A percentile compares a stretch with the other conserved stretches of the same genome.
Conservation (phyloP, 2,888 invertebrate genomes). For the Cistogaster globosa region DNA sequence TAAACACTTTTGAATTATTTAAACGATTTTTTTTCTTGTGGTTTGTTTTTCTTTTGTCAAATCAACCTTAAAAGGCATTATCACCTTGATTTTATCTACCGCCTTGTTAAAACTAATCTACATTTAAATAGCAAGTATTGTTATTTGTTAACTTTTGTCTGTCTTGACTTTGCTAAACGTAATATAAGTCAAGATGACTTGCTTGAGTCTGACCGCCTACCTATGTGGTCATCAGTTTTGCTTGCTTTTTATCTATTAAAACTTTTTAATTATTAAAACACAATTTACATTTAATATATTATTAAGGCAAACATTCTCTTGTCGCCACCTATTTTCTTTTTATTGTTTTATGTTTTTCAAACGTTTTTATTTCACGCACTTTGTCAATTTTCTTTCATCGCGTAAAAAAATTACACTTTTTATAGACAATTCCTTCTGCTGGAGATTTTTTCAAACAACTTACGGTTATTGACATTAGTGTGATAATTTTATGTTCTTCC, state of each 20-base stretch:
- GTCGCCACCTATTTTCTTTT: constrained; percentile 27
- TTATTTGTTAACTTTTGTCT: background rate
- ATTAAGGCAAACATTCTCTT: constrained; percentile 3
- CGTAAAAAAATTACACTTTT: constrained; percentile 45
- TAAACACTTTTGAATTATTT: too few species aligned
- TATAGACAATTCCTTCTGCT: constrained; percentile 43
- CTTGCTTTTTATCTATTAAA: background rate
- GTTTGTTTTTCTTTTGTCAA: constrained; percentile 6
- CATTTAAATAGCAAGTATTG: too few species aligned
- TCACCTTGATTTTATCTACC: constrained; percentile 60
- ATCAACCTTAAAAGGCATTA: constrained; percentile 42
- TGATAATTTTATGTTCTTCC: constrained; percentile 75
- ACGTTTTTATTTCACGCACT: constrained; percentile 65
- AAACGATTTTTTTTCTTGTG: too few species aligned
- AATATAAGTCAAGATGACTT: constrained; percentile 29
- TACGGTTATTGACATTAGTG: constrained; percentile 83
- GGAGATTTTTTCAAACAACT: constrained; percentile 72
- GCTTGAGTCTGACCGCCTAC: constrained; percentile 14
- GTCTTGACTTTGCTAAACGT: constrained; percentile 19
- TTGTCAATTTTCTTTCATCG: constrained; percentile 64
- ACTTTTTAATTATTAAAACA: background rate
- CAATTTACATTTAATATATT: constrained; percentile 27
- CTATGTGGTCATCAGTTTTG: constrained; percentile 63
- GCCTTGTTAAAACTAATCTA: too few species aligned
- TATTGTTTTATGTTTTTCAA: constrained; percentile 38